Conservation (phyloP, 1,140 invertebrate genomes). For the Zaprionus tsacasi region DNA sequence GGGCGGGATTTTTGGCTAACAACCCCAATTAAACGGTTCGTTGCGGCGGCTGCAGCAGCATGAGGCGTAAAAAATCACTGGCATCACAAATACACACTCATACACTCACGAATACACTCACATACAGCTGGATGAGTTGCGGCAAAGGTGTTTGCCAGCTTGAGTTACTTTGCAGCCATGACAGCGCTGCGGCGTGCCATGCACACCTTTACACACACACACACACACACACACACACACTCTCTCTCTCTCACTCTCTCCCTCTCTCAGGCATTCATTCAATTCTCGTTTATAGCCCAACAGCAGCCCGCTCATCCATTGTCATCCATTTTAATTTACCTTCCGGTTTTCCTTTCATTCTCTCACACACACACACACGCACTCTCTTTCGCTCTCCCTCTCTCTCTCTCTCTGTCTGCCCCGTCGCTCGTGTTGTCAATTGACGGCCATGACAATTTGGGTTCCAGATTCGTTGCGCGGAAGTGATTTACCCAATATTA, state of each 20-base stretch:
- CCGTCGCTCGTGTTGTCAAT: constrained; percentile 49
- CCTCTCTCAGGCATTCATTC: constrained; percentile 52
- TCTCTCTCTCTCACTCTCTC: constrained; percentile 49
- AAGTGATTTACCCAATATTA: constrained; percentile 72
- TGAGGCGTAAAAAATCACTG: constrained; percentile 63
- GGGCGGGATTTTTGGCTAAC: constrained; percentile 45
- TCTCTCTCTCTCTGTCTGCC: constrained; percentile 18
- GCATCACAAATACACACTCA: background rate
- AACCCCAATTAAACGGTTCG: constrained; percentile 79
- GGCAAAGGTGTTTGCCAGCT: constrained; percentile 69
- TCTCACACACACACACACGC: background rate
- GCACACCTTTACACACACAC: constrained; percentile 42
- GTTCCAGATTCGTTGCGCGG: constrained; percentile 70
- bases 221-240: constrained; percentile 16
- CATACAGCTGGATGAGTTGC: constrained; percentile 30
- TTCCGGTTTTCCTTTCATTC: constrained; percentile 69
- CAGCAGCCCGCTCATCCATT: constrained; percentile 58
- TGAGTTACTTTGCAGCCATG: constrained; percentile 40
- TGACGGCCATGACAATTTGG: constrained; percentile 80
- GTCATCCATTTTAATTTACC: constrained; percentile 83
- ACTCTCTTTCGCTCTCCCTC: background rate
- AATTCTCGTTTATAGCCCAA: constrained; percentile 72
- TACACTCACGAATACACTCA: background rate
- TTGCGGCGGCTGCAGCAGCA: constrained; percentile 40
- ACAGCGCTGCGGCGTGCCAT: constrained; percentile 45